Evolutionary conservation across 1,140 invertebrate species (phyloP), one percentile per base, ranked within the genome.

Genomic region (Pteromalus puparum): DNA sequence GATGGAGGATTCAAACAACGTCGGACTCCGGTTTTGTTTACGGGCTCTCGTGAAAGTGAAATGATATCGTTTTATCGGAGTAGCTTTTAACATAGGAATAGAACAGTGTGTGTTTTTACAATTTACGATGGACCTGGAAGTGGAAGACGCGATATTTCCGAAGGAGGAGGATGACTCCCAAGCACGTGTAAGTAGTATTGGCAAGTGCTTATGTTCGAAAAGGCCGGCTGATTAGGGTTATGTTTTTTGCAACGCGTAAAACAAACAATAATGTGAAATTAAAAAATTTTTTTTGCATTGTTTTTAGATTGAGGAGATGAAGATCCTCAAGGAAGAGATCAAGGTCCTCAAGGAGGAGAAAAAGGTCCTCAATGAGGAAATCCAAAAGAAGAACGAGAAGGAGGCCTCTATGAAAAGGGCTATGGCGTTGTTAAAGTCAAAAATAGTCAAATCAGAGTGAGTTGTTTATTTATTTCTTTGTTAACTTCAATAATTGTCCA

Each of bases 361-460:
- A 34, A 5, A 34, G n/a, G n/a, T n/a, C n/a, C n/a, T n/a, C 30
- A 34, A 67, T 4, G 82, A 85, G 34, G n/a, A n/a, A n/a, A n/a
- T n/a, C n/a, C n/a, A n/a, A n/a, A n/a, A n/a, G n/a, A n/a, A n/a
- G n/a, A n/a, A n/a, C n/a, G n/a, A n/a, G n/a, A n/a, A n/a, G n/a
- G n/a, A n/a, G n/a, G n/a, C n/a, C n/a, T n/a, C n/a, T n/a, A n/a
- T n/a, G n/a, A 90, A 87, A n/a, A 87, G 89, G 5, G 86, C 88
- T 2, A 83, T 87, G 78, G 61, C 87, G 15, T 70, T 90, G 5
- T 78, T 91, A 15, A 90, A 90, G 68, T 82, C 84, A 42, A 90
- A 88, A 85, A 87, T 91, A 72, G 85, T 74, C 7, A 87, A 85
- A n/a, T 87, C 89, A n/a, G 82, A 91, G 90, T 91, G 86, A 90